These are phyloP conservation scores for Gonatopus flavifemur DNA, from an alignment of 1,140 invertebrate genomes.

Conservation along the genomic window DNA sequence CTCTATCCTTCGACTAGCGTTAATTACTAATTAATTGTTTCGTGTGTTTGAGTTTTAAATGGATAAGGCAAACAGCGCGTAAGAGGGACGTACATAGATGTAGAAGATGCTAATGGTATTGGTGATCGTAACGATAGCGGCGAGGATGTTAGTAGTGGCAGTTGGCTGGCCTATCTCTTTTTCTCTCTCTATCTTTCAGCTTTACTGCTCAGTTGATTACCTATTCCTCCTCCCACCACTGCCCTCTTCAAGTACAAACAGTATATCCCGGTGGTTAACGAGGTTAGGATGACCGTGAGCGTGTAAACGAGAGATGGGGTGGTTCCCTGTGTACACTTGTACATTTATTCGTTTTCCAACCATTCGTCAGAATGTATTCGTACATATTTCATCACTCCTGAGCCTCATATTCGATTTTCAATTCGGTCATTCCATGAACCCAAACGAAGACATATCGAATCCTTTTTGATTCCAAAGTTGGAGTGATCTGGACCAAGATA, in stretches of 20 bases:
- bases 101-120: slow-evolving; percentile 21
- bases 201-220: slow-evolving; percentile 33
- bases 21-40: slow-evolving; percentile 58
- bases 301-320: slow-evolving; percentile 26
- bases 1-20: slow-evolving; percentile 34
- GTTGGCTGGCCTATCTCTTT: background rate
- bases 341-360: slow-evolving; percentile 48
- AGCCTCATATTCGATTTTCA: too few relatives aligned
- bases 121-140: too few relatives aligned
- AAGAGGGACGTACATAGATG: slow-evolving; percentile 35
- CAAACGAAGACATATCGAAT: too few relatives aligned
- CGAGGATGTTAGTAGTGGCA: slow-evolving; percentile 6
- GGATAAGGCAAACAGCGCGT: slow-evolving; percentile 52
- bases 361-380: slow-evolving; percentile 25
- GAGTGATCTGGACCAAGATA: too few relatives aligned
- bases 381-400: too few relatives aligned
- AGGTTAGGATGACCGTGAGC: slow-evolving; percentile 47
- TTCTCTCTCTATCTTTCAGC: slow-evolving; percentile 1
- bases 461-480: too few relatives aligned
- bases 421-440: too few relatives aligned
- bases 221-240: slow-evolving; percentile 48
- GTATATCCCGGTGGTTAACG: slow-evolving; percentile 43
- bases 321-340: slow-evolving; percentile 19
- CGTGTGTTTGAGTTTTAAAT: slow-evolving; percentile 55
- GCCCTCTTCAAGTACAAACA: slow-evolving; percentile 42